Percentiles rank a stretch among this genome's conserved stretches.
These are phyloP conservation scores for Plemyria rubiginata DNA, from an alignment of 2,888 invertebrate genomes.

Conservation along the genomic window DNA sequence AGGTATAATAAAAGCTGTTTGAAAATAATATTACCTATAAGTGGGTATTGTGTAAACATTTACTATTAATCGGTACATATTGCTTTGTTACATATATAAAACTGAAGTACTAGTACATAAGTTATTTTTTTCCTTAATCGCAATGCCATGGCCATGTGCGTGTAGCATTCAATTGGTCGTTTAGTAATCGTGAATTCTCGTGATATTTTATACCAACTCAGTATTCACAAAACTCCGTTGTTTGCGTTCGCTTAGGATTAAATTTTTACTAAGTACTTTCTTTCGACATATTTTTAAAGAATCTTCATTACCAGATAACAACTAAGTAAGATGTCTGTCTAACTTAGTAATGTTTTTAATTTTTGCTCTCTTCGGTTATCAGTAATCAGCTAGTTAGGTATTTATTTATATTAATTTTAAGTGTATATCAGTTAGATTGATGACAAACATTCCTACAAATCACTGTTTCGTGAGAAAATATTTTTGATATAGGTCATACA, in stretches of 20 bases:
- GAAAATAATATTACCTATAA: too few species aligned
- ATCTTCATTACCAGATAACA: too few species aligned
- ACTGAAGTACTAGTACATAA: background rate
- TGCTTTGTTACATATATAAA: slow-evolving; percentile 19
- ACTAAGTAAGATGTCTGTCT: too few species aligned
- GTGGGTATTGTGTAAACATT: too few species aligned
- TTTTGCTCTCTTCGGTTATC: slow-evolving; percentile 7
- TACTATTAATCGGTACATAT: too few species aligned
- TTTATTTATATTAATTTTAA: background rate
- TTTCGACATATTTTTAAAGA: background rate
- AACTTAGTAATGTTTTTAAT: background rate
- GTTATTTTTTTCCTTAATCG: background rate
- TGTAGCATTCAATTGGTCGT: slow-evolving; percentile 1
- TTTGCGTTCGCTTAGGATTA: slow-evolving; percentile 10
- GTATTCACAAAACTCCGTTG: slow-evolving; percentile 32
- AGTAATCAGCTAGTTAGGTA: too few species aligned
- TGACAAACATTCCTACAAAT: slow-evolving; percentile 3
- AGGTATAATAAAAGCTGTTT: too few species aligned
- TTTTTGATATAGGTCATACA: background rate
- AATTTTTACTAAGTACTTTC: slow-evolving; percentile 5
- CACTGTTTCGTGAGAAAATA: background rate
- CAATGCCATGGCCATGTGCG: background rate
- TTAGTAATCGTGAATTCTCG: slow-evolving; percentile 8
- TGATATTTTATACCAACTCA: slow-evolving; percentile 37
- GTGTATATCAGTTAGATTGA: background rate